These are phyloP conservation scores for Tigriopus californicus DNA, from an alignment of 2,888 invertebrate genomes.

Conservation along the genomic window DNA sequence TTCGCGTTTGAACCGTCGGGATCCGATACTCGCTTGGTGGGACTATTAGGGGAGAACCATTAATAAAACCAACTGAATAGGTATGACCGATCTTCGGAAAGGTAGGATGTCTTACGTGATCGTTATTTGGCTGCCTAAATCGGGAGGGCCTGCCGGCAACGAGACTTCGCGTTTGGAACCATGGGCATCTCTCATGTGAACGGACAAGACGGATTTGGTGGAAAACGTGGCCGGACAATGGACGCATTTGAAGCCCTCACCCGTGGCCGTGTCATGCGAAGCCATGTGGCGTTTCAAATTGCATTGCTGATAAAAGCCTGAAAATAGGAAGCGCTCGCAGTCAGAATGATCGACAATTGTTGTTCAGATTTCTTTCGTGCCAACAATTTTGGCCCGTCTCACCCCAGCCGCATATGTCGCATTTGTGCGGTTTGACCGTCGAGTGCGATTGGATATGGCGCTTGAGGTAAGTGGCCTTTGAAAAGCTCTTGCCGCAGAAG, in stretches of 20 bases:
- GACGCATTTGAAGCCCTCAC: not conserved
- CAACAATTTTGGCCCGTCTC: too few relatives aligned
- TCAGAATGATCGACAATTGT: too few relatives aligned
- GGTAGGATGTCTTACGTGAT: too few relatives aligned
- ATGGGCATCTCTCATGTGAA: not conserved
- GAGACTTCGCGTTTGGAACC: not conserved
- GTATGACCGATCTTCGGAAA: too few relatives aligned
- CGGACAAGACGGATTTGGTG: not conserved
- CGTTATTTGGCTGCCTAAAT: too few relatives aligned
- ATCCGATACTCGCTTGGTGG: too few relatives aligned
- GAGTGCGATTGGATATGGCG: conserved; percentile 11
- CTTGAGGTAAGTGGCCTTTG: conserved; percentile 1
- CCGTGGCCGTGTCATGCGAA: not conserved
- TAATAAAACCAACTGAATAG: too few relatives aligned
- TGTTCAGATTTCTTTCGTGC: too few relatives aligned
- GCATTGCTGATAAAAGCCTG: conserved; percentile 3
- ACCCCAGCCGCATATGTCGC: conserved; percentile 3
- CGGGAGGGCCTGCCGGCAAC: too few relatives aligned
- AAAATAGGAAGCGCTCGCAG: not conserved
- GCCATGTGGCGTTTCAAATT: conserved; percentile 7
- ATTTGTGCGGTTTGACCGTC: conserved; percentile 3
- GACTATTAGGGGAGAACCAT: too few relatives aligned
- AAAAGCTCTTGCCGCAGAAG: not conserved
- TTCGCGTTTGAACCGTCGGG: too few relatives aligned
- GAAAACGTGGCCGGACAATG: not conserved